phyloP scores from a whole-genome alignment of 1,140 invertebrate genomes.

The Drosophila aff. region DNA sequence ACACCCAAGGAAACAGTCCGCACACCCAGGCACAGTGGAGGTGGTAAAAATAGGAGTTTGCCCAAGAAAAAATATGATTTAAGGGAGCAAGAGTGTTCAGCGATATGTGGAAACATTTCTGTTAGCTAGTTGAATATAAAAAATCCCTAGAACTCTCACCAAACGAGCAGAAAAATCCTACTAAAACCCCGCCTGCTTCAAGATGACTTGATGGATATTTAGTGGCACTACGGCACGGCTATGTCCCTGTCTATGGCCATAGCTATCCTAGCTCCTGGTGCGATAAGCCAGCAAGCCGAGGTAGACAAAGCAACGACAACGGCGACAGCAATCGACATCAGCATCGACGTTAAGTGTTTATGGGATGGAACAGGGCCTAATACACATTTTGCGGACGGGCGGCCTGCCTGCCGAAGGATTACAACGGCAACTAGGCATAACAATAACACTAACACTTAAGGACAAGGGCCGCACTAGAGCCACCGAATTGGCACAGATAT shows the following conservation, averaged over 20 bases:
- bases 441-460: slow-evolving; percentile 69
- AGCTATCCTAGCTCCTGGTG: slow-evolving; percentile 33
- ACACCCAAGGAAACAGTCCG: slow-evolving; percentile 13
- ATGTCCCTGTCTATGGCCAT: slow-evolving; percentile 6
- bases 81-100: fast-evolving
- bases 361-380: slow-evolving; percentile 52
- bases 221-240: neutral
- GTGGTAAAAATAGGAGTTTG: slow-evolving; percentile 1
- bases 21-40: neutral
- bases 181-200: neutral
- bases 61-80: neutral
- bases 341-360: slow-evolving; percentile 77
- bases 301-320: slow-evolving; percentile 45
- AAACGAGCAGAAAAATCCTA: no score
- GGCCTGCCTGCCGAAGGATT: slow-evolving; percentile 26
- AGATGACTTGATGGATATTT: slow-evolving; percentile 48
- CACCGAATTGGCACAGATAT: slow-evolving; percentile 51
- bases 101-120: neutral
- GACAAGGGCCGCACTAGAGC: slow-evolving; percentile 18
- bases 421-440: slow-evolving; percentile 55
- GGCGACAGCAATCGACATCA: slow-evolving; percentile 58
- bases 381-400: slow-evolving; percentile 9
- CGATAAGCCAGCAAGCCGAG: slow-evolving; percentile 72
- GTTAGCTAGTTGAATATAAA: no score
- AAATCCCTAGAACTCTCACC: no score